A percentile compares a stretch with the other conserved stretches of the same genome.
Conservation (phyloP, 1,140 invertebrate genomes). For the Steinernema feltiae region DNA sequence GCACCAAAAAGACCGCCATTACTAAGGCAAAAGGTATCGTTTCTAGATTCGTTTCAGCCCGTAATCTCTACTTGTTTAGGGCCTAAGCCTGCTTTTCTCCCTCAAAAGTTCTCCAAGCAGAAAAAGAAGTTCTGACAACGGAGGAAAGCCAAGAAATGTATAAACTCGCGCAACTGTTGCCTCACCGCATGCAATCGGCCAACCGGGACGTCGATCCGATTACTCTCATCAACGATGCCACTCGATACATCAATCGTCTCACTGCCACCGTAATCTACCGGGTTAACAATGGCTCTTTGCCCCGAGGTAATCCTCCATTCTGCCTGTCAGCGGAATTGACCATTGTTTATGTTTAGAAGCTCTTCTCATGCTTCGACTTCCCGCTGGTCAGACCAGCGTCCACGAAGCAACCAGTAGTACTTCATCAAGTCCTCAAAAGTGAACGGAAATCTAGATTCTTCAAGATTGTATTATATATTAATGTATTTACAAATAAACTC, state of each 20-base stretch:
- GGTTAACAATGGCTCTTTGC: slow-evolving; percentile 20
- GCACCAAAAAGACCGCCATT: background rate
- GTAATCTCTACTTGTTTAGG: background rate
- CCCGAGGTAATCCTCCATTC: background rate
- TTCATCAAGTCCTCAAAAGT: too few species aligned
- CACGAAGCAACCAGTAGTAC: background rate
- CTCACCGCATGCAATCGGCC: slow-evolving; percentile 17
- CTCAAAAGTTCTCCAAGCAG: slow-evolving; percentile 3
- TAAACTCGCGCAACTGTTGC: slow-evolving; percentile 22
- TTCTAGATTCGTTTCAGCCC: background rate
- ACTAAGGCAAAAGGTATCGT: background rate
- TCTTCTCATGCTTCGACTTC: background rate
- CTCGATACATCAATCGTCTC: slow-evolving; percentile 24
- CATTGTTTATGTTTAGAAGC: background rate
- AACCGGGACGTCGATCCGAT: slow-evolving; percentile 17
- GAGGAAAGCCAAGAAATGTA: slow-evolving; percentile 22
- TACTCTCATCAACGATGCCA: slow-evolving; percentile 24
- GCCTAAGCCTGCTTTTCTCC: background rate
- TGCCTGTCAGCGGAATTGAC: background rate
- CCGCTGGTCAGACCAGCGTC: background rate
- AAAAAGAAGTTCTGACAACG: slow-evolving; percentile 14
- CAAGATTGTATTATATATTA: slow-evolving; percentile 1
- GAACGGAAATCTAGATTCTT: background rate
- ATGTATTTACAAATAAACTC: slow-evolving; percentile 3
- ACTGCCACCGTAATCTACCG: slow-evolving; percentile 21